A percentile compares a stretch with the other conserved stretches of the same genome.
Evolutionary conservation across 2,797 vertebrate genomes (phyloP).

Genomic region (Mus spretus): DNA sequence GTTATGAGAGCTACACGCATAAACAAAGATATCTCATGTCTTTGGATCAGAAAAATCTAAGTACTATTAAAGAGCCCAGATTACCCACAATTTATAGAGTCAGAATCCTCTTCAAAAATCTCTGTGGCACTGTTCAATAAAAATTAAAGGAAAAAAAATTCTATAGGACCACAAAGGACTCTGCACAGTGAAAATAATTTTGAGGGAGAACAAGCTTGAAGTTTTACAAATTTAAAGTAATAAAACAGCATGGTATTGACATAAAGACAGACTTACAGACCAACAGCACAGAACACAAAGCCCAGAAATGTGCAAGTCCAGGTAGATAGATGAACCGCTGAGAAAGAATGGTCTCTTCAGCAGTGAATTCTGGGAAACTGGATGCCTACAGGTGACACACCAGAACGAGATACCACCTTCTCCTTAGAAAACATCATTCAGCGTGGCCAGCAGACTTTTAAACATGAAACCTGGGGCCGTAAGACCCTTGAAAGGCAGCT

Average conservation of each 20-base stretch:
- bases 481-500: background rate
- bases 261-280: background rate
- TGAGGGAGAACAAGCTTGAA: background rate
- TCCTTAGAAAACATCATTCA: background rate
- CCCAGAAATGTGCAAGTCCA: background rate
- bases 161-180: background rate
- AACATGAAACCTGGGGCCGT: background rate
- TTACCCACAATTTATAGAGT: background rate
- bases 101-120: background rate
- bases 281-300: background rate
- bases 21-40: background rate
- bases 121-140: background rate
- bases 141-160: background rate
- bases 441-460: background rate
- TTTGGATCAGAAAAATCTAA: background rate
- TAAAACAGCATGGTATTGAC: background rate
- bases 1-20: background rate
- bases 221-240: background rate
- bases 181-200: background rate
- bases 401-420: background rate
- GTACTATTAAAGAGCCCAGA: background rate
- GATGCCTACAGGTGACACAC: background rate
- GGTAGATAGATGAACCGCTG: background rate
- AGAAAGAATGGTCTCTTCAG: background rate
- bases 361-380: background rate